These are phyloP conservation scores for Teinopalpus imperialis DNA, from an alignment of 2,888 invertebrate genomes.

Conservation along the genomic window DNA sequence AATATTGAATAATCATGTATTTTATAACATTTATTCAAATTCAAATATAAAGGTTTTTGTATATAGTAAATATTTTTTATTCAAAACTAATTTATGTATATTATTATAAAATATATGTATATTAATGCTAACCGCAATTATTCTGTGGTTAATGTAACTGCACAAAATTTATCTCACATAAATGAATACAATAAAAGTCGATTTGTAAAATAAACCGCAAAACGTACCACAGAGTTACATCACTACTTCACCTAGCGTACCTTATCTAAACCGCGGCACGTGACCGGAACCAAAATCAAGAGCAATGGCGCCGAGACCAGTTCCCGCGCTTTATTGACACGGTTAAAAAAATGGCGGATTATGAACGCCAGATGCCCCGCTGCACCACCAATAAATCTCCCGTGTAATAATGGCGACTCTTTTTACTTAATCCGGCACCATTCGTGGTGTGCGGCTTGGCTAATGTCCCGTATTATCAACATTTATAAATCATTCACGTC, in stretches of 20 bases:
- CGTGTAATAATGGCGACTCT: slow-evolving; percentile 56
- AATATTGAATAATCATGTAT: no score
- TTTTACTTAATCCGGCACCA: slow-evolving; percentile 58
- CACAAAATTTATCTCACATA: slow-evolving; percentile 3
- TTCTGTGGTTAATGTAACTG: slow-evolving; percentile 1
- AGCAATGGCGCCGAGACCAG: slow-evolving; percentile 36
- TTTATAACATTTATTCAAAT: no score
- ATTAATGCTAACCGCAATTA: slow-evolving; percentile 11
- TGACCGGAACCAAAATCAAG: slow-evolving; percentile 43
- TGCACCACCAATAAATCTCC: slow-evolving; percentile 52
- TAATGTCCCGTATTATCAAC: slow-evolving; percentile 62
- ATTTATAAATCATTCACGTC: slow-evolving; percentile 73
- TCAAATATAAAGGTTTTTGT: no score
- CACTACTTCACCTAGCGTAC: slow-evolving; percentile 16
- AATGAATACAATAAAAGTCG: slow-evolving; percentile 5
- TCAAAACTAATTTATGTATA: no score
- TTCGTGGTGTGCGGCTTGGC: slow-evolving; percentile 65
- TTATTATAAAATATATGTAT: no score
- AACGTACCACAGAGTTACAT: slow-evolving; percentile 9
- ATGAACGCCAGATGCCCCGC: slow-evolving; percentile 37
- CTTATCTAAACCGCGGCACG: slow-evolving; percentile 34
- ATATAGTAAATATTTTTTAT: no score
- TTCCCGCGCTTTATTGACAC: slow-evolving; percentile 42
- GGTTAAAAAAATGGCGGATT: slow-evolving; percentile 41
- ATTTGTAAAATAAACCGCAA: slow-evolving; percentile 5